Evolutionary conservation across 1,140 invertebrate genomes (phyloP), one percentile per base, ranked within the genome.

Genomic region (Micrasema minimum): DNA sequence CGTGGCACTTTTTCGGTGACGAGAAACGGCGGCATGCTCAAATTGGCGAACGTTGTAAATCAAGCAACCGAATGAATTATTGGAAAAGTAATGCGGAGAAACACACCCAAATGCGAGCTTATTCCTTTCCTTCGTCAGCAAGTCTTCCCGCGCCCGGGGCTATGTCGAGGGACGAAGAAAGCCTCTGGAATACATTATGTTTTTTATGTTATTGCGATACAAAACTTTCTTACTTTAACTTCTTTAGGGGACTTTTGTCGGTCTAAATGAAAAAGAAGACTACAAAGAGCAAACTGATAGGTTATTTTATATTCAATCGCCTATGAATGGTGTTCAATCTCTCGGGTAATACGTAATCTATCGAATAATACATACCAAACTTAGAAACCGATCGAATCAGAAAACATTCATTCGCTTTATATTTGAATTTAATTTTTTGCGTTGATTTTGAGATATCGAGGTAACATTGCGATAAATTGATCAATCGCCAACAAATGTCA

Each of bases 41-140:
- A 67, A 70, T 66, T 74, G 72, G 72, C 18, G 45, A 68, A 68
- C 57, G 68, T 61, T 62, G 66, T 74, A 74, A 74, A 74, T 74
- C 72, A 74, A 74, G 68, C 69, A 53, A 16, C 45, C 51, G 51
- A 45, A 64, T 71, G 72, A 74, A 74, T 74, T 74, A 74, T 74
- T 61, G 72, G 55, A 46, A 68, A 74, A 71, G 69, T 74, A 74
- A 71, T 74, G 51, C 70, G 68, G 53, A 68, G 38, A 46, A 66
- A 48, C 66, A 31, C 43, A 18, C 45, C 55, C 67, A 31, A 53
- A 31, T 14, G 20, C 16, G 66, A n/a, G 10, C 35, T 45, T 46
- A 55, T 46, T 50, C 41, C 2, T 50, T 14, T 22, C 23, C 55
- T 61, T 45, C 51, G 65, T 72, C 70, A 67, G 70, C 70, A 67